Conservation (phyloP, 2,888 invertebrate species). For the Baccha elongata region DNA sequence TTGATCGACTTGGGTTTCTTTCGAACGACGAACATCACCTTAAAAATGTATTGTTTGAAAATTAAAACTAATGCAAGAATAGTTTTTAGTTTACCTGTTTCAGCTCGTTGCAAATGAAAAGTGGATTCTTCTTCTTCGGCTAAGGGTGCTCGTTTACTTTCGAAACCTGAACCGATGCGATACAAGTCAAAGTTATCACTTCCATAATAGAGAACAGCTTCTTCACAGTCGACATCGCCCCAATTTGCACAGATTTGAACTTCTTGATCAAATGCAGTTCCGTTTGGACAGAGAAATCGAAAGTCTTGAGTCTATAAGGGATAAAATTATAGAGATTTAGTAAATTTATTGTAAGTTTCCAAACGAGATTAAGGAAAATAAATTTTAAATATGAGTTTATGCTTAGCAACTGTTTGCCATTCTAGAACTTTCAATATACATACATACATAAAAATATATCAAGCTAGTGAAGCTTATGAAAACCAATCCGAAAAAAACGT, state of each 20-base stretch:
- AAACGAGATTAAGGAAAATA: too few species aligned
- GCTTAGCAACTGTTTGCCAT: too few species aligned
- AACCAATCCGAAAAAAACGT: too few species aligned
- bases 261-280: conserved; percentile 95
- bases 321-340: neutral
- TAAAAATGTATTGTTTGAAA: neutral
- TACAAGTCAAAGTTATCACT: conserved; percentile 94
- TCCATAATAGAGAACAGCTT: conserved; percentile 89
- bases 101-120: conserved; percentile 88
- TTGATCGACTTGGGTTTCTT: conserved; percentile 80
- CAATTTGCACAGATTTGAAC: conserved; percentile 96
- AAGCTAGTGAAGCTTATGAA: too few species aligned
- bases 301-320: conserved; percentile 87
- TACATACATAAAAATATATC: too few species aligned
- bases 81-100: conserved; percentile 83
- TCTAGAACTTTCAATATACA: too few species aligned
- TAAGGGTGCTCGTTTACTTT: conserved; percentile 86
- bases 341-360: too few species aligned
- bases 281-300: conserved; percentile 94
- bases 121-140: conserved; percentile 88
- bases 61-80: neutral
- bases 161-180: conserved; percentile 89
- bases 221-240: conserved; percentile 94
- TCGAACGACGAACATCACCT: conserved; percentile 80
- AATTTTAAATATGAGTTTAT: too few species aligned